These are phyloP conservation scores for Trinectes maculatus DNA, from an alignment of 2,113 vertebrate genomes.

Conservation along the genomic window DNA sequence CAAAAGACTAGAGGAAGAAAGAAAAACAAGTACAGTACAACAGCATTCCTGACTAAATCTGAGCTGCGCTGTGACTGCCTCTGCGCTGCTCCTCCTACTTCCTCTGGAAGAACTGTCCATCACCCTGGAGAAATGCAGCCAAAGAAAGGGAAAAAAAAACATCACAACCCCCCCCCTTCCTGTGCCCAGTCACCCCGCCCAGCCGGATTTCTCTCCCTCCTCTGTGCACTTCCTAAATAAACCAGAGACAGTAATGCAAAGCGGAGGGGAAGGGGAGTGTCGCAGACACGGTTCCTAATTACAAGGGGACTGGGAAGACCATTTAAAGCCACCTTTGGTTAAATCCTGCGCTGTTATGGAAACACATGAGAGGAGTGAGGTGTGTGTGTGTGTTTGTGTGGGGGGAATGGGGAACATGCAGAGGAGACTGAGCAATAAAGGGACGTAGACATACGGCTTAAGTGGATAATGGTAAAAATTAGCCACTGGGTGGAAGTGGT, in stretches of 20 bases:
- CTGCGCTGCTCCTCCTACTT: slow-evolving; percentile 75
- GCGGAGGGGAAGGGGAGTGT: slow-evolving; percentile 69
- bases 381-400: too few relatives aligned
- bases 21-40: slow-evolving; percentile 74
- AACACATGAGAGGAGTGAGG: slow-evolving; percentile 20
- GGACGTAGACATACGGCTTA: background rate
- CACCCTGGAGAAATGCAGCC: slow-evolving; percentile 64
- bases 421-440: slow-evolving; percentile 11
- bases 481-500: slow-evolving; percentile 26
- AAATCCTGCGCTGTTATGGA: slow-evolving; percentile 47
- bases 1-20: slow-evolving; percentile 50
- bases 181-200: slow-evolving; percentile 68
- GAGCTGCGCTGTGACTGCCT: slow-evolving; percentile 64
- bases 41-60: slow-evolving; percentile 78
- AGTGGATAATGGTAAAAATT: slow-evolving; percentile 16
- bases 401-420: slow-evolving; percentile 18
- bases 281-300: slow-evolving; percentile 65
- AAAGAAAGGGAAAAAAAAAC: slow-evolving; percentile 43
- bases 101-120: slow-evolving; percentile 71
- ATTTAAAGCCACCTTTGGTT: slow-evolving; percentile 68
- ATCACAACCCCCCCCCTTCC: slow-evolving; percentile 19
- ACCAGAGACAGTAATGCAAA: slow-evolving; percentile 66
- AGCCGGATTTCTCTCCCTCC: slow-evolving; percentile 75
- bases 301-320: slow-evolving; percentile 60
- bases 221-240: slow-evolving; percentile 82